Evolutionary conservation across 2,797 vertebrate species (phyloP).

Genomic region (Glossophaga mutica): DNA sequence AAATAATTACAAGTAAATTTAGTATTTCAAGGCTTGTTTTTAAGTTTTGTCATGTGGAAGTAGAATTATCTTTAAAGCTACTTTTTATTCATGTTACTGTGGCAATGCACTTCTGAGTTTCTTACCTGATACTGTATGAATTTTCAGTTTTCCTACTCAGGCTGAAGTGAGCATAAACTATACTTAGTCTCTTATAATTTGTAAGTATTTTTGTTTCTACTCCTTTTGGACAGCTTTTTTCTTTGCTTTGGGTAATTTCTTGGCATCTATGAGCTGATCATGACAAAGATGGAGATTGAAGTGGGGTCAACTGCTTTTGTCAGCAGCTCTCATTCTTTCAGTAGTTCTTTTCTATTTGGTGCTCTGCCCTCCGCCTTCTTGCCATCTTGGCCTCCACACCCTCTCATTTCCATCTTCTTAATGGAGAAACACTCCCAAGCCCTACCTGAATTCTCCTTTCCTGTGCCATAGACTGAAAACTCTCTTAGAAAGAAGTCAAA

Average conservation of each 20-base stretch:
- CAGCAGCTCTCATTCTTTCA: too few species aligned
- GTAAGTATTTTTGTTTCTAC: not conserved
- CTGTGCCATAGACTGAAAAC: not conserved
- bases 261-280: not conserved
- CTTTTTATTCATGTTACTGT: not conserved
- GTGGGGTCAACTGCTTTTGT: fast-evolving
- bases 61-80: not conserved
- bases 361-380: not conserved
- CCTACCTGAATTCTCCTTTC: not conserved
- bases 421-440: not conserved
- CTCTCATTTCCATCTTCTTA: not conserved
- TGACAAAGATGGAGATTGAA: not conserved
- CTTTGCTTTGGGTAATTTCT: not conserved
- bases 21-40: not conserved
- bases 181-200: not conserved
- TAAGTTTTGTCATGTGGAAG: not conserved
- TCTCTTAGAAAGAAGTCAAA: not conserved
- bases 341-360: not conserved
- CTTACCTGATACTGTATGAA: not conserved
- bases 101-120: not conserved
- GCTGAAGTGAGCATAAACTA: not conserved
- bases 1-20: not conserved
- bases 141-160: not conserved
- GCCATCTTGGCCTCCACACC: not conserved
- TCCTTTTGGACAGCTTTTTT: not conserved